phyloP scores from a whole-genome alignment of 1,140 invertebrate genomes.

The Drosophila gunungcola region DNA sequence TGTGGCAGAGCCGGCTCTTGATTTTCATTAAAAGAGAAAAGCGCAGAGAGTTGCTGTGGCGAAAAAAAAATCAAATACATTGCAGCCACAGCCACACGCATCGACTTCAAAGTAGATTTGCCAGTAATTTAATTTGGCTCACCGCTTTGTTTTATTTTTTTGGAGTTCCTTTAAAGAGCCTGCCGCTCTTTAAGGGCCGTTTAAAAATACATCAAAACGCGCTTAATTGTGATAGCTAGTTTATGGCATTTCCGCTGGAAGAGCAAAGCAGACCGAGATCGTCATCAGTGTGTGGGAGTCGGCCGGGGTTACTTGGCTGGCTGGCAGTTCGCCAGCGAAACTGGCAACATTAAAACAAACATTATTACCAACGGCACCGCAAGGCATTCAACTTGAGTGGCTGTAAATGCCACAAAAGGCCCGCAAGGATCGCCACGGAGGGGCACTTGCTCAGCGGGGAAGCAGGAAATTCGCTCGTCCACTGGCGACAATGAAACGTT shows the following conservation, averaged over 20 bases:
- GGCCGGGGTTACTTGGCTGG: conserved; percentile 2
- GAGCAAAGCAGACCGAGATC: conserved; percentile 42
- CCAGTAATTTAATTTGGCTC: conserved; percentile 52
- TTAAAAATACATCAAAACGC: conserved; percentile 51
- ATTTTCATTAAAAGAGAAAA: conserved; percentile 72
- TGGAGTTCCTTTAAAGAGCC: conserved; percentile 15
- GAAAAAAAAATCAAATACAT: conserved; percentile 32
- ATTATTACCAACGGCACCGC: conserved; percentile 58
- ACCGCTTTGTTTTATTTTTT: conserved; percentile 2
- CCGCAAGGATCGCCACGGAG: conserved; percentile 27
- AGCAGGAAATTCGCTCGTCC: conserved; percentile 8
- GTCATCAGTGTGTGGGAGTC: conserved; percentile 32
- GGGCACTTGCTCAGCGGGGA: conserved; percentile 4
- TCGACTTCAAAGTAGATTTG: conserved; percentile 66
- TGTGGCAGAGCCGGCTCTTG: conserved; percentile 30
- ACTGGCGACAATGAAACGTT: conserved; percentile 57
- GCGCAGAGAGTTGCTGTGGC: conserved; percentile 33
- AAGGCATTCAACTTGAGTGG: conserved; percentile 77
- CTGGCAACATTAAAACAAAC: conserved; percentile 63
- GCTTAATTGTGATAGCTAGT: conserved; percentile 46
- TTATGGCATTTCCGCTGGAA: conserved; percentile 1
- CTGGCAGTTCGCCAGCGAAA: conserved; percentile 41
- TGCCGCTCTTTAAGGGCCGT: conserved; percentile 10
- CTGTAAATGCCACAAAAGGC: conserved; percentile 65
- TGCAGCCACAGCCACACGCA: conserved; percentile 30